Percentiles rank a stretch among this genome's conserved stretches.
Evolutionary conservation across 2,113 vertebrate species (phyloP).

Genomic region (Microcebus lehilahytsara): DNA sequence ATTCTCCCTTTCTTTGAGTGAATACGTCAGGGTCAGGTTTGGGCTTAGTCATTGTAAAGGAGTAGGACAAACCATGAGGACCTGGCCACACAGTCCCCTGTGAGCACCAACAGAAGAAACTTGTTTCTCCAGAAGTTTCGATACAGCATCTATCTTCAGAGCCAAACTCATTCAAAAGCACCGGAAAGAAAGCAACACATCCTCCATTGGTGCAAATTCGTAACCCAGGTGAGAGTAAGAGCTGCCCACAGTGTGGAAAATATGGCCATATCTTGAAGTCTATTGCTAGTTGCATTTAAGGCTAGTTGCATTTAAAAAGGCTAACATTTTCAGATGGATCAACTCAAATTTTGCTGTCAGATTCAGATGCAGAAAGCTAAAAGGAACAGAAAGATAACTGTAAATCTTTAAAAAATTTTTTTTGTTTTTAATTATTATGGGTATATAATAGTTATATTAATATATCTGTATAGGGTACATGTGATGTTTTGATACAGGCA

Average conservation of each 20-base stretch:
- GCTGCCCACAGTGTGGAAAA: not conserved
- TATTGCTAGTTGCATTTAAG: not conserved
- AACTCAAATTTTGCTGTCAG: conserved; percentile 39
- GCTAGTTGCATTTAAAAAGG: not conserved
- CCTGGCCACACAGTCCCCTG: too few relatives aligned
- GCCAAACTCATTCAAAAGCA: not conserved
- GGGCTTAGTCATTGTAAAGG: not conserved
- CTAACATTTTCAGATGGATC: not conserved
- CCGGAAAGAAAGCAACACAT: conserved; percentile 2
- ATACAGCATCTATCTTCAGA: not conserved
- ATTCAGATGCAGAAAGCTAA: conserved; percentile 34
- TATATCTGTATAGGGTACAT: too few relatives aligned
- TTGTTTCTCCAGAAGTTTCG: not conserved
- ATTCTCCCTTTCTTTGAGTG: not conserved
- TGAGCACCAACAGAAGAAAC: not conserved
- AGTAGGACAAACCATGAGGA: not conserved
- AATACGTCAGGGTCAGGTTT: not conserved
- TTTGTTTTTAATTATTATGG: not conserved
- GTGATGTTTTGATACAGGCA: too few relatives aligned
- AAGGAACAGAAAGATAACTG: not conserved
- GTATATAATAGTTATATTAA: too few relatives aligned
- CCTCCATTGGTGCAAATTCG: not conserved
- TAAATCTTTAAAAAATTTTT: not conserved
- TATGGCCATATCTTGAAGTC: not conserved
- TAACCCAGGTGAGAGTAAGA: not conserved